These are phyloP conservation scores for Gymnocephalus cernua DNA, from an alignment of 2,113 vertebrate genomes.

Conservation along the genomic window DNA sequence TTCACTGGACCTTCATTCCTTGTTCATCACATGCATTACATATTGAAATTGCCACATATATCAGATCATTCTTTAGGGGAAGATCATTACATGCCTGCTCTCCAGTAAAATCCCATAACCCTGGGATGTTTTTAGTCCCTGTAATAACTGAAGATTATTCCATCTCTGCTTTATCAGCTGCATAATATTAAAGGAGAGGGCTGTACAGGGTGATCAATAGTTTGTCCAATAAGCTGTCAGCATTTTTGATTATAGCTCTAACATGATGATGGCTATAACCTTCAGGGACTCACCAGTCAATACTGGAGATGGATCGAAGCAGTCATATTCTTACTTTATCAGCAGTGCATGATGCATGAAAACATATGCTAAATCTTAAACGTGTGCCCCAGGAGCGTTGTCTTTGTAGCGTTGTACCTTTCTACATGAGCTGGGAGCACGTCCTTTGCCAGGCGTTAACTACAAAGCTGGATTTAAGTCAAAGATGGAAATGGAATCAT, in stretches of 20 bases:
- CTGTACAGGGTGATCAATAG: conserved; percentile 80
- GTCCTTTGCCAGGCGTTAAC: conserved; percentile 27
- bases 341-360: conserved; percentile 50
- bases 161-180: conserved; percentile 68
- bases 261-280: conserved; percentile 80
- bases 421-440: conserved; percentile 10
- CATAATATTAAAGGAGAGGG: conserved; percentile 75
- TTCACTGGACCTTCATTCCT: conserved; percentile 1
- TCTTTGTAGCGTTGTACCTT: conserved; percentile 23
- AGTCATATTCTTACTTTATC: conserved; percentile 67
- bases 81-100: conserved; percentile 31
- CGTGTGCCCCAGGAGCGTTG: conserved; percentile 25
- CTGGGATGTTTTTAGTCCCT: conserved; percentile 47
- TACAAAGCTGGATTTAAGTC: conserved; percentile 35
- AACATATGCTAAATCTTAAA: conserved; percentile 32
- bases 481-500: conserved; percentile 44
- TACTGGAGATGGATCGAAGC: conserved; percentile 66
- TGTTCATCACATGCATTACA: neutral
- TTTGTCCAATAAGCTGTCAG: conserved; percentile 82
- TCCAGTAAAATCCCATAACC: conserved; percentile 22
- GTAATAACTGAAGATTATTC: conserved; percentile 68
- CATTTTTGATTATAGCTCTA: conserved; percentile 81
- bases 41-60: neutral
- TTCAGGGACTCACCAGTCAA: conserved; percentile 74
- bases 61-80: neutral